A percentile compares a stretch with the other conserved stretches of the same genome.
These are phyloP conservation scores for Heliocidaris tuberculata DNA, from an alignment of 35 echinoderm and acorn worm genomes.

Conservation along the genomic window DNA sequence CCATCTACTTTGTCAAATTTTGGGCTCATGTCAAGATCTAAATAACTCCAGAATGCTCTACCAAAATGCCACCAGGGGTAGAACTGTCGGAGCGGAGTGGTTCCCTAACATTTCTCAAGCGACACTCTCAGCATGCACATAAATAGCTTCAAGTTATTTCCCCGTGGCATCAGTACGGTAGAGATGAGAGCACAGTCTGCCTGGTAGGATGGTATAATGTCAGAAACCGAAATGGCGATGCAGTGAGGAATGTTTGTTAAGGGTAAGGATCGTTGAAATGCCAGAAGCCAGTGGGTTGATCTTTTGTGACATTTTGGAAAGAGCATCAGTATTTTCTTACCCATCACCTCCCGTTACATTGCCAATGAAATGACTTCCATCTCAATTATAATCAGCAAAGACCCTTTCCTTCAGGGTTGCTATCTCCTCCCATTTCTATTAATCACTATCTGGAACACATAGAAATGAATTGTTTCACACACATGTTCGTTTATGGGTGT, in stretches of 20 bases:
- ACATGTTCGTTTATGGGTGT: not conserved
- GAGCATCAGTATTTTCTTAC: slow-evolving; percentile 51
- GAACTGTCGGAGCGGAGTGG: not conserved
- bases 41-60: not conserved
- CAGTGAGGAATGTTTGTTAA: slow-evolving; percentile 45
- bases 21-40: not conserved
- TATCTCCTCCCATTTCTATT: not conserved
- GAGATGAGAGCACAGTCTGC: slow-evolving; percentile 20
- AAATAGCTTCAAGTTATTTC: not conserved
- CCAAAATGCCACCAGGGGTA: slow-evolving; percentile 42
- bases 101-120: not conserved
- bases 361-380: slow-evolving; percentile 41
- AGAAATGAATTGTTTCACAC: not conserved
- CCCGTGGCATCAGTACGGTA: not conserved
- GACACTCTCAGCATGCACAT: not conserved
- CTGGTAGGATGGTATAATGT: slow-evolving; percentile 29
- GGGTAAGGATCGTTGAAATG: slow-evolving; percentile 37
- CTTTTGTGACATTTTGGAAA: slow-evolving; percentile 52
- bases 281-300: slow-evolving; percentile 39
- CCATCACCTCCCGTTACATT: slow-evolving; percentile 46
- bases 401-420: not conserved
- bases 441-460: not conserved
- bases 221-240: slow-evolving; percentile 22
- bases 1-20: not conserved
- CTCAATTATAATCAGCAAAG: slow-evolving; percentile 38